phyloP scores from a whole-genome alignment of 2,888 invertebrate genomes.

The Melanotus villosus region DNA sequence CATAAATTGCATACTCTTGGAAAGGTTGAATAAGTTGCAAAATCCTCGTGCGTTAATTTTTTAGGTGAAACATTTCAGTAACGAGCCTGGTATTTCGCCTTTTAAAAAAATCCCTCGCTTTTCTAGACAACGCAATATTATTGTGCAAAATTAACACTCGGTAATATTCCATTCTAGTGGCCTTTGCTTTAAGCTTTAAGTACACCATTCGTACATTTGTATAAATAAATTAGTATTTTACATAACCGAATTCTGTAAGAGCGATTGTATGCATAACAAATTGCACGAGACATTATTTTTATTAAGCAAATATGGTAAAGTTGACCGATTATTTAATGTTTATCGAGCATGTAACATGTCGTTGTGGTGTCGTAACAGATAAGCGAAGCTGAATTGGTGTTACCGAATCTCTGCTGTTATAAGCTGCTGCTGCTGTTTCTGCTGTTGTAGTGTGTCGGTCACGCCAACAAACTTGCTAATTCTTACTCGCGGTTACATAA shows the following conservation, averaged over 20 bases:
- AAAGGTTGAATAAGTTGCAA: no score
- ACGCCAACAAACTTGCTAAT: constrained; percentile 38
- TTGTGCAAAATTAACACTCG: no score
- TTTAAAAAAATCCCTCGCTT: no score
- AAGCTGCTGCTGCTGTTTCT: constrained; percentile 38
- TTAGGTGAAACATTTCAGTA: no score
- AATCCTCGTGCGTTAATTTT: no score
- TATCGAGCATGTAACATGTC: constrained; percentile 41
- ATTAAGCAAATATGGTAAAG: constrained; percentile 28
- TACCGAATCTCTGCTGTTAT: constrained; percentile 44
- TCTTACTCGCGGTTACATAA: constrained; percentile 44
- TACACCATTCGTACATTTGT: neutral
- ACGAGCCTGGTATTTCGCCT: no score
- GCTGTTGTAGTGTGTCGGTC: no score
- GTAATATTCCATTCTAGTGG: no score
- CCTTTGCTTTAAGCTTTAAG: no score
- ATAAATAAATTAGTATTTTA: constrained; percentile 2
- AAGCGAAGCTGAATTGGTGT: constrained; percentile 26
- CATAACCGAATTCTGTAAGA: constrained; percentile 19
- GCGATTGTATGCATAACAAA: constrained; percentile 20
- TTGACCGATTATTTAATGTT: constrained; percentile 39
- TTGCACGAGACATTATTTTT: constrained; percentile 15
- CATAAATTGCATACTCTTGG: no score
- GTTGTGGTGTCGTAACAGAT: constrained; percentile 12
- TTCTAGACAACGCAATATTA: no score